Evolutionary conservation across 2,797 vertebrate genomes (phyloP).

Genomic region (Salarias fasciatus): DNA sequence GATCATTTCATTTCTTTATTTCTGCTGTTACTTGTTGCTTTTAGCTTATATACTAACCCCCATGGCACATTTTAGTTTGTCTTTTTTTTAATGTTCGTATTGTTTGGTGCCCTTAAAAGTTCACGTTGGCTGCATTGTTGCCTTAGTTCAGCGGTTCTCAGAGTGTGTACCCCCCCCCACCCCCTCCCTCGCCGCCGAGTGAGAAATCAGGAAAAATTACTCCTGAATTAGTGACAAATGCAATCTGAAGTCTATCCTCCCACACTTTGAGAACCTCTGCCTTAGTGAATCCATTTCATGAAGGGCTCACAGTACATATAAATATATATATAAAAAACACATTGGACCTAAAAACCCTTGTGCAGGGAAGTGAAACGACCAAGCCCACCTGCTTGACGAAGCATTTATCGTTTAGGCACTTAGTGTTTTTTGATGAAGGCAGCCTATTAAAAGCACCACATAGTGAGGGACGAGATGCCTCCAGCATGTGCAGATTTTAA

Average conservation of each 20-base stretch:
- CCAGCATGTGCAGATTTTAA: constrained; percentile 70
- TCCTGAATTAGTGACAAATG: no score
- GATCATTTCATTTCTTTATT: not conserved
- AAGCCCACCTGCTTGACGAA: constrained; percentile 64
- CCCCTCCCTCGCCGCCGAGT: no score
- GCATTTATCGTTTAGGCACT: constrained; percentile 67
- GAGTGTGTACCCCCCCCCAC: no score
- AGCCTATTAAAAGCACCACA: no score
- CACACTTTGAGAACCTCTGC: constrained; percentile 38
- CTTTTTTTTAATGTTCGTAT: constrained; percentile 34
- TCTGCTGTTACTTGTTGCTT: constrained; percentile 25
- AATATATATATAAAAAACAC: not conserved
- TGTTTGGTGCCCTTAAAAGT: constrained; percentile 45
- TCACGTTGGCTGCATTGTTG: constrained; percentile 66
- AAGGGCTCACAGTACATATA: constrained; percentile 67
- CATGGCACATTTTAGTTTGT: constrained; percentile 37
- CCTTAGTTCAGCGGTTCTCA: constrained; percentile 68
- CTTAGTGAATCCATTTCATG: constrained; percentile 76
- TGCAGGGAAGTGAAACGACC: constrained; percentile 61
- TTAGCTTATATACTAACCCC: constrained; percentile 27
- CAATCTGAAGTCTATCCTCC: no score
- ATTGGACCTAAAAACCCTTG: constrained; percentile 73
- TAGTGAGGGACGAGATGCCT: constrained; percentile 28
- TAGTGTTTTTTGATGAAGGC: constrained; percentile 60
- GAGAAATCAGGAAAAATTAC: no score